phyloP scores from a whole-genome alignment of 1,140 invertebrate species.

The Drosophila rhopaloa region DNA sequence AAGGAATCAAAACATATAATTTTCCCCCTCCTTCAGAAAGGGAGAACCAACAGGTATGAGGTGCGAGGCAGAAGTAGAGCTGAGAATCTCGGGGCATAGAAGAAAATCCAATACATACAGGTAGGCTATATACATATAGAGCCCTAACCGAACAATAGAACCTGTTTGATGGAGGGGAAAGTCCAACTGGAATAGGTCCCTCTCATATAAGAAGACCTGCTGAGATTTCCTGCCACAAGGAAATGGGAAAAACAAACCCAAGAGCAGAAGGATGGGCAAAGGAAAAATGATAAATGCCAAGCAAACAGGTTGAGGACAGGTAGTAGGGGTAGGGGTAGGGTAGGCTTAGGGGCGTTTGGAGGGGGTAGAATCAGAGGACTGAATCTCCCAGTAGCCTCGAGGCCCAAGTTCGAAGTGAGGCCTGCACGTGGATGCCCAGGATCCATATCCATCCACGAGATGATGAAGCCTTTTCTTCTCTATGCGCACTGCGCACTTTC shows the following conservation, averaged over 20 bases:
- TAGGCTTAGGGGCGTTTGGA: background rate
- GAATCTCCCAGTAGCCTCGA: conserved; percentile 55
- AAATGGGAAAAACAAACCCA: conserved; percentile 74
- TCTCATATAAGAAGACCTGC: conserved; percentile 55
- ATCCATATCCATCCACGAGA: conserved; percentile 7
- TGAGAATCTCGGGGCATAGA: conserved; percentile 58
- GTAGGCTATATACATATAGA: conserved; percentile 21
- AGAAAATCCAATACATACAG: conserved; percentile 72
- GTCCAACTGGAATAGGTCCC: conserved; percentile 67
- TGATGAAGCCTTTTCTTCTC: conserved; percentile 68
- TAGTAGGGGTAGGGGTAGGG: conserved; percentile 28
- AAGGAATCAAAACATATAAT: conserved; percentile 81
- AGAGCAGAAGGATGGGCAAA: conserved; percentile 41
- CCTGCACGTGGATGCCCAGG: conserved; percentile 65
- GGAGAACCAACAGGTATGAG: conserved; percentile 12
- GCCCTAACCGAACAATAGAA: conserved; percentile 58
- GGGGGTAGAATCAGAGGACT: conserved; percentile 13
- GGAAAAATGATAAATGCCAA: conserved; percentile 75
- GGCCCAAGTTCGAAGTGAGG: conserved; percentile 58
- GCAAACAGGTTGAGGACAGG: conserved; percentile 78
- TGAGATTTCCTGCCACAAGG: conserved; percentile 72
- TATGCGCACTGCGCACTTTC: conserved; percentile 54
- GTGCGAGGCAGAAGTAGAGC: conserved; percentile 16
- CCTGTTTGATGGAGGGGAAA: conserved; percentile 76
- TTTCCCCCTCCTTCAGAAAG: conserved; percentile 35